Conservation (phyloP, 2,888 invertebrate species). For the Ectemnius cavifrons region DNA sequence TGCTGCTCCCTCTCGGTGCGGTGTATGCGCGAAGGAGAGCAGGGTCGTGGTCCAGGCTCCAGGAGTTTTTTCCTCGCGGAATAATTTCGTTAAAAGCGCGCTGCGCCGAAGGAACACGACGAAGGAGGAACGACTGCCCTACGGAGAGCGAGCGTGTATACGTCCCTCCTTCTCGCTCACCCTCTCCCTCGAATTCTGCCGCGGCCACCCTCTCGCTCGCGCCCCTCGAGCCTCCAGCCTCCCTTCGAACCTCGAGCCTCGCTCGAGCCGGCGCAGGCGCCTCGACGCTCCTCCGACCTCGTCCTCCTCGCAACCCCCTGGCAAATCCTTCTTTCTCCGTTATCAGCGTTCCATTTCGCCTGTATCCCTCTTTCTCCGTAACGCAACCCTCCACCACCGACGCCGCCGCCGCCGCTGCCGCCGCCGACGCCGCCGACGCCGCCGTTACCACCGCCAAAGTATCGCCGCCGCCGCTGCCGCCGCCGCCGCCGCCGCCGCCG, state of each 20-base stretch:
- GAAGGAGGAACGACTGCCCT: slow-evolving; percentile 73
- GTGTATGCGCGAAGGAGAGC: slow-evolving; percentile 32
- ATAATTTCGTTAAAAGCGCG: slow-evolving; percentile 72
- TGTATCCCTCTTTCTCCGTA: slow-evolving; percentile 44
- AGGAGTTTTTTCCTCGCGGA: slow-evolving; percentile 39
- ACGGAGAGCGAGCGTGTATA: slow-evolving; percentile 61
- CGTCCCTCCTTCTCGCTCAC: slow-evolving; percentile 57
- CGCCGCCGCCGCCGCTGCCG: slow-evolving; percentile 15
- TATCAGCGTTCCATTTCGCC: slow-evolving; percentile 37
- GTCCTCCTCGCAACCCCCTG: slow-evolving; percentile 19
- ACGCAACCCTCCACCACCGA: background rate
- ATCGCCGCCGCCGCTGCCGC: background rate
- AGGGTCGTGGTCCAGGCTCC: slow-evolving; percentile 41
- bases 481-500: background rate
- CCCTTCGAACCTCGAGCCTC: slow-evolving; percentile 7
- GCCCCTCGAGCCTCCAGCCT: slow-evolving; percentile 8
- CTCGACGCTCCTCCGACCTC: slow-evolving; percentile 1
- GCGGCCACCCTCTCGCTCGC: slow-evolving; percentile 19
- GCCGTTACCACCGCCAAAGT: slow-evolving; percentile 14
- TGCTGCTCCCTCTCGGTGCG: slow-evolving; percentile 25
- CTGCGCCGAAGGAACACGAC: slow-evolving; percentile 70
- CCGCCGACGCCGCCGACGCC: background rate
- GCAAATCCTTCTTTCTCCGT: slow-evolving; percentile 31
- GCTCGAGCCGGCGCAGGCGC: slow-evolving; percentile 41
- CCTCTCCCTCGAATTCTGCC: slow-evolving; percentile 26